A percentile compares a stretch with the other conserved stretches of the same genome.
phyloP scores from a whole-genome alignment of 2,797 vertebrate species.

The Philypnodon macrostomus region DNA sequence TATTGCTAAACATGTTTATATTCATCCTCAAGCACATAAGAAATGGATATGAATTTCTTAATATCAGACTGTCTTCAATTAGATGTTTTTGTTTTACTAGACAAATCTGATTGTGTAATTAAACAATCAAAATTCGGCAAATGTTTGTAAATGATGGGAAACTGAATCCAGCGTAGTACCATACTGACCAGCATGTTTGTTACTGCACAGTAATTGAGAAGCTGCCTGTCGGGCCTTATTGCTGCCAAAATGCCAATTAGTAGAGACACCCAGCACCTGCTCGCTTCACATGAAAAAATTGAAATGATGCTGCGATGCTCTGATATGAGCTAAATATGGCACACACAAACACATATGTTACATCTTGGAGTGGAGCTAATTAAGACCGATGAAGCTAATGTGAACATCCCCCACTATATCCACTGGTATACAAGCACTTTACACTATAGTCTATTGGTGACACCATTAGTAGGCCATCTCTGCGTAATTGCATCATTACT shows the following conservation, averaged over 20 bases:
- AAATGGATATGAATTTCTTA: no score
- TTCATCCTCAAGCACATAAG: no score
- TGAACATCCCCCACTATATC: no score
- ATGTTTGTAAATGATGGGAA: conserved; percentile 14
- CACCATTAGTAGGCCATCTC: conserved; percentile 14
- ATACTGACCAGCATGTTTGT: conserved; percentile 31
- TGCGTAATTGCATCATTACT: conserved; percentile 47
- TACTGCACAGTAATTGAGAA: conserved; percentile 43
- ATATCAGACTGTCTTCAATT: no score
- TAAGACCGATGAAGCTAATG: no score
- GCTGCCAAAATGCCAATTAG: conserved; percentile 55
- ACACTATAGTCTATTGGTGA: conserved; percentile 3
- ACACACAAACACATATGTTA: background rate
- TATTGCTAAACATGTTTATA: background rate
- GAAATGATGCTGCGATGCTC: conserved; percentile 14
- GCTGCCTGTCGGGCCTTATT: conserved; percentile 31
- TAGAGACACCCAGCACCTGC: conserved; percentile 32
- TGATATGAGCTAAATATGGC: background rate
- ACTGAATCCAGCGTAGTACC: conserved; percentile 11
- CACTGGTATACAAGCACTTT: no score
- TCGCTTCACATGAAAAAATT: conserved; percentile 15
- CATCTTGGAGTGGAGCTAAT: no score
- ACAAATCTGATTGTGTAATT: conserved; percentile 18
- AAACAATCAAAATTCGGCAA: conserved; percentile 17
- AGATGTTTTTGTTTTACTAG: no score